These are phyloP conservation scores for Antrozous pallidus DNA, from an alignment of 2,797 vertebrate species.

Conservation along the genomic window DNA sequence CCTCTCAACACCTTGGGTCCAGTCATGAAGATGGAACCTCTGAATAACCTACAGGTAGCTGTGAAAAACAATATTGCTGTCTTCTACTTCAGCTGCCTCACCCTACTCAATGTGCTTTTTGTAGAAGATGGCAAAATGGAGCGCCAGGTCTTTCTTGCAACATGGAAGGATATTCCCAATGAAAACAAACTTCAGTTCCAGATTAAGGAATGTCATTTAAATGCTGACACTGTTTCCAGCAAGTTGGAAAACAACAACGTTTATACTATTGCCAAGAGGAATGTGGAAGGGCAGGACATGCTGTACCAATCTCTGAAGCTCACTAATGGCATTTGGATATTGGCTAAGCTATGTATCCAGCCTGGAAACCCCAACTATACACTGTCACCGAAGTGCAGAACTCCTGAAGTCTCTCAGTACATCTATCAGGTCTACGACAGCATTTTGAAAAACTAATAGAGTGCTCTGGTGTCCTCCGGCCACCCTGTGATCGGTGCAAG, in stretches of 20 bases:
- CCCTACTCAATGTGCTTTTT: too few relatives aligned
- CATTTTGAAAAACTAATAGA: conserved; percentile 93
- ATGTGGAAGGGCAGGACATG: conserved; percentile 99
- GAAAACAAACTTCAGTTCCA: too few relatives aligned
- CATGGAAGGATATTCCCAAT: too few relatives aligned
- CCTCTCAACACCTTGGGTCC: too few relatives aligned
- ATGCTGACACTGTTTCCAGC: conserved; percentile 96
- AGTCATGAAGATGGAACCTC: too few relatives aligned
- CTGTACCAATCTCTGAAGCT: conserved; percentile 98
- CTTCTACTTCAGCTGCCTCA: too few relatives aligned
- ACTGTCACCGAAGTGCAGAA: conserved; percentile 97
- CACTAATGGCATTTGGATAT: conserved; percentile 98
- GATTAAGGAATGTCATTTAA: too few relatives aligned
- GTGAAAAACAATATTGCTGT: too few relatives aligned
- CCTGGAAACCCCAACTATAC: conserved; percentile 99
- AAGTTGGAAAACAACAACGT: conserved; percentile 98
- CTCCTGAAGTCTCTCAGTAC: conserved; percentile 98
- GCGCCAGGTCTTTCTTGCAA: too few relatives aligned
- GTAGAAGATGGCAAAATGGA: too few relatives aligned
- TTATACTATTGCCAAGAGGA: conserved; percentile 98
- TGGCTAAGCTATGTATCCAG: conserved; percentile 97
- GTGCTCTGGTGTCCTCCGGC: conserved; percentile 55
- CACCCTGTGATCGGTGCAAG: conserved; percentile 56
- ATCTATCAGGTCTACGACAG: conserved; percentile 97
- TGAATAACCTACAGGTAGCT: too few relatives aligned